Base-by-base conservation (phyloP, 2,888 invertebrate genomes). In the Notodonta ziczac region DNA sequence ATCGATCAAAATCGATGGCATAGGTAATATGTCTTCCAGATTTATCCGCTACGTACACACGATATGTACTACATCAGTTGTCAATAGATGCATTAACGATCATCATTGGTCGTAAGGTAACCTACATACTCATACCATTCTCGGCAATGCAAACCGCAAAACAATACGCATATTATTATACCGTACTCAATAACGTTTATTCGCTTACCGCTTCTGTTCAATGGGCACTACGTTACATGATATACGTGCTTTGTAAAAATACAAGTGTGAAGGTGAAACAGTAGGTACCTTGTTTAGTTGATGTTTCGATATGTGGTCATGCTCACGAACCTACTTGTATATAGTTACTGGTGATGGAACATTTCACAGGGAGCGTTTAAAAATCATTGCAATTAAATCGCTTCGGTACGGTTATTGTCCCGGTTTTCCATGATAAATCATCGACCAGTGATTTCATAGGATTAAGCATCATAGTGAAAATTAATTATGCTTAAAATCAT, bases 231-330 rank as follows among this genome's bases (percentile, higher is more conserved):
- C 61, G 58, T 72, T 63, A 69, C 65, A 60, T 67, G 73, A 71
- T 77, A 72, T 64, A 77, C 65, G 60, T 66, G 61, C 57, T 73
- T 72, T 67, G 72, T 79, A 75, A 76, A 76, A 68, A 80, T 70
- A 60, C 57, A 73, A 67, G 74, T 73, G 78, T 78, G 87, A 89
- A 90, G 89, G 89, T 87, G 81, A 89, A 83, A 83, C 79, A 53
- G 35, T 39, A 12, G 9, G 24, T 52, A 24, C 51, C 12, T 79
- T 24, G 24, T 24, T 24, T 24, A 75, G 74, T 52, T 32, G 32
- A 54, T 54, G 76, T 81, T 76, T 70, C 73, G 74, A 78, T 82
- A 90, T 91, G 89, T 84, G 86, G 87, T 93, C 92, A 92, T 90
- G 83, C 76, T 86, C 77, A 85, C 79, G 73, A 82, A 85, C 87